These are phyloP conservation scores for Cynopterus sphinx DNA, from an alignment of 2,797 vertebrate genomes.

Conservation along the genomic window DNA sequence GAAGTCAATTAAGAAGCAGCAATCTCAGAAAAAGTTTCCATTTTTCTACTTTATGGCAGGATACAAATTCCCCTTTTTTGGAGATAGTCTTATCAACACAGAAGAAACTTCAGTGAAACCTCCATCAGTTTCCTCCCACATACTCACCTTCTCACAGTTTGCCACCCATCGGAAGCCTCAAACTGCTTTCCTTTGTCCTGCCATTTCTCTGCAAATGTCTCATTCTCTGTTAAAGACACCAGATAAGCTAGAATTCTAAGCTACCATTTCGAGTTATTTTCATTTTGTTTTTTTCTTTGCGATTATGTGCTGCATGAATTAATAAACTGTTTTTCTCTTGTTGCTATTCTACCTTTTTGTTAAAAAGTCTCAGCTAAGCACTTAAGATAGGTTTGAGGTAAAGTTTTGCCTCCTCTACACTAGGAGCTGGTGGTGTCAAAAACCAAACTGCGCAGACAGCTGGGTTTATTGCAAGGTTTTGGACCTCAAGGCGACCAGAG, in stretches of 20 bases:
- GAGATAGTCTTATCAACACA: not conserved
- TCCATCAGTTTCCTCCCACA: not conserved
- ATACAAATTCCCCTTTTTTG: not conserved
- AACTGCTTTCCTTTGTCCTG: not conserved
- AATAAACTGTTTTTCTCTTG: not conserved
- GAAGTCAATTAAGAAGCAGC: not conserved
- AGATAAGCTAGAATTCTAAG: not conserved
- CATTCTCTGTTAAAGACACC: not conserved
- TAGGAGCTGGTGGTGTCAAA: not conserved
- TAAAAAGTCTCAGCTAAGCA: not conserved
- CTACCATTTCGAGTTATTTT: not conserved
- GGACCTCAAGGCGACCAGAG: not conserved
- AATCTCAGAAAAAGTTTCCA: not conserved
- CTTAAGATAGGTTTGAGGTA: not conserved
- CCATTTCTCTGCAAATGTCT: not conserved
- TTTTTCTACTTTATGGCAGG: not conserved
- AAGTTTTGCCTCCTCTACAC: too few relatives aligned
- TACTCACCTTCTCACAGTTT: not conserved
- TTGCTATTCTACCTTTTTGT: not conserved
- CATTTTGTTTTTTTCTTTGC: not conserved
- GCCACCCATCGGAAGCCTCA: not conserved
- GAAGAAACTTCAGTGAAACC: not conserved
- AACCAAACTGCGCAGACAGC: not conserved
- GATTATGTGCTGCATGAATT: not conserved
- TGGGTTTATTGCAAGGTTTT: not conserved